Evolutionary conservation across 2,113 vertebrate species (phyloP).

Genomic region (Aegithalos caudatus): DNA sequence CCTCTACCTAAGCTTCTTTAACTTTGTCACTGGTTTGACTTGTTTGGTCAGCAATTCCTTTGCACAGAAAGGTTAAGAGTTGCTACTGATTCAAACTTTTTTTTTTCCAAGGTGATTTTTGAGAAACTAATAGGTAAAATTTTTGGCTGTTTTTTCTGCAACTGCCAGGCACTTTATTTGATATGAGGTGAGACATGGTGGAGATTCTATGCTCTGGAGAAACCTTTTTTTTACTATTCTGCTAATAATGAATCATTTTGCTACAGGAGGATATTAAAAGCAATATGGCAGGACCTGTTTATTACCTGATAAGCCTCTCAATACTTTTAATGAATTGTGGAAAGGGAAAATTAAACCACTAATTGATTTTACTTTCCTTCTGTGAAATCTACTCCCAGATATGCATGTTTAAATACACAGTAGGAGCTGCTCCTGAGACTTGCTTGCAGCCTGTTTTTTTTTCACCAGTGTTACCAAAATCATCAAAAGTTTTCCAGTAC

Average conservation of each 20-base stretch:
- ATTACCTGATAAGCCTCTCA: not conserved
- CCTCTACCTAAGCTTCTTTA: not conserved
- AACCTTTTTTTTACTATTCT: not conserved
- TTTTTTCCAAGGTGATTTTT: not conserved
- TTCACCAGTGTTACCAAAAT: not conserved
- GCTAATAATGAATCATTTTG: not conserved
- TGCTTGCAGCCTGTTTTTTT: not conserved
- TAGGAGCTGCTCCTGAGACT: not conserved
- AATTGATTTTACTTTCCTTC: not conserved
- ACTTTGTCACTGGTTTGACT: not conserved
- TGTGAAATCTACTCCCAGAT: not conserved
- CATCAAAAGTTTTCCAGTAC: not conserved
- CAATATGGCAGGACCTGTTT: not conserved
- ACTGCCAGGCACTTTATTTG: not conserved
- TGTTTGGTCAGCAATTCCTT: not conserved
- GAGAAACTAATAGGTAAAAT: not conserved
- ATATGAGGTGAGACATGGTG: not conserved
- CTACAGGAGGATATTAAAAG: not conserved
- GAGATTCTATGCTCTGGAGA: not conserved
- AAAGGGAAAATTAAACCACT: not conserved
- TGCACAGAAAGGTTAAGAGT: not conserved
- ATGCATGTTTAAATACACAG: not conserved
- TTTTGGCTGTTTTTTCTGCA: not conserved
- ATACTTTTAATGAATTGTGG: not conserved
- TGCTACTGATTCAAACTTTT: not conserved